Evolutionary conservation across 2,113 vertebrate genomes (phyloP), one percentile per base, ranked within the genome.

Genomic region (Oncorhynchus tshawytscha): DNA sequence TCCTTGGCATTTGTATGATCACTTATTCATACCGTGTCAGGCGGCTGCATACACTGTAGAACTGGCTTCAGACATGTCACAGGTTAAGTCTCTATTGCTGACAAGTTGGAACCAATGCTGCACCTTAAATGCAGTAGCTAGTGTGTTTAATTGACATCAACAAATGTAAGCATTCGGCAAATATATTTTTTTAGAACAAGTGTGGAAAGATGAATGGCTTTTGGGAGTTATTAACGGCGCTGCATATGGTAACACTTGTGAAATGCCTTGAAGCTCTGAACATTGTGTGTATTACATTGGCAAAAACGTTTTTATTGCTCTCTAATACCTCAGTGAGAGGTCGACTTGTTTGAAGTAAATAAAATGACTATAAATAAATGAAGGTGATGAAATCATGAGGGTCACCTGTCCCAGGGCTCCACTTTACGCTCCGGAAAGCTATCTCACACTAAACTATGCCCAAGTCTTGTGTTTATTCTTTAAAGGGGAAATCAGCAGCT

Each of bases 221-320:
- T 39, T 39, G 39, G 39, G 39, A 45, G 39, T 45, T 11, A 45
- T 45, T 45, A 45, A 11, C 2, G 0, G 39, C 9, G 9, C 39
- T 45, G 39, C 39, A 45, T 11, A 12, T 8, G 39, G 39, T 39
- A 39, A 39, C 39, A 9, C 7, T 39, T 39, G 39, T 39, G 20
- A 79, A 70, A 73, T 51, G 29, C 18, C 18, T 67, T 54, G 5
- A 48, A 29, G 51, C 39, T 27, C 20, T 11, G 29, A 71, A 27
- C 18, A 8, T 54, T 49, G 79, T 76, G 78, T 75, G 45, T 71
- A 81, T 74, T 57, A 75, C 77, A 24, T 24, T 24, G 24, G 24
- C 24, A 79, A 79, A 81, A 70, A 76, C 71, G 25, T 39, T 78
- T 77, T 65, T 80, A 85, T 82, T 76, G 78, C 70, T 77, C 22